These are phyloP conservation scores for Neogale vison DNA, from an alignment of 2,113 vertebrate species.

Conservation along the genomic window DNA sequence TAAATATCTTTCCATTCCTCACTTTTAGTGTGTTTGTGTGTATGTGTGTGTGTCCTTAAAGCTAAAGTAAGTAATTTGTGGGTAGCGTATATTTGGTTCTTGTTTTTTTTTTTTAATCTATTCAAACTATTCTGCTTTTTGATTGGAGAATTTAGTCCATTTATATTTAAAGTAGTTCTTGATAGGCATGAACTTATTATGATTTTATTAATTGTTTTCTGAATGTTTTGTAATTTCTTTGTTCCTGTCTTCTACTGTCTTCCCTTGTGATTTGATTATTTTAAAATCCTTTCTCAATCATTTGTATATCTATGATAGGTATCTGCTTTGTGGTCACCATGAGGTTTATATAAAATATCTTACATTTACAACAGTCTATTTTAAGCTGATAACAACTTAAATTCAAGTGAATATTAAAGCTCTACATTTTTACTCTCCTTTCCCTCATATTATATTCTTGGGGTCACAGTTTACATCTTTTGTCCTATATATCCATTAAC, in stretches of 20 bases:
- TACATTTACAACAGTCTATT: background rate
- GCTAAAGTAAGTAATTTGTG: background rate
- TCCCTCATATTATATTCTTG: background rate
- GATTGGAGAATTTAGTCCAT: background rate
- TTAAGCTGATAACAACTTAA: background rate
- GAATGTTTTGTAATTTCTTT: background rate
- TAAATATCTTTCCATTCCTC: background rate
- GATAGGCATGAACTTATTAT: background rate
- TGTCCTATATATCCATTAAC: background rate
- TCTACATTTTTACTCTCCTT: background rate
- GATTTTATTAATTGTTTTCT: background rate
- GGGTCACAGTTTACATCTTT: background rate
- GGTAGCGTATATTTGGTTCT: background rate
- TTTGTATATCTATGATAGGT: background rate
- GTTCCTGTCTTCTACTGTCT: background rate
- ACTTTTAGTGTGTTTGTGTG: background rate
- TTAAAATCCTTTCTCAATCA: background rate
- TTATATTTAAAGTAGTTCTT: background rate
- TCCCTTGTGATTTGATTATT: background rate
- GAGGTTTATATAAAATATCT: background rate
- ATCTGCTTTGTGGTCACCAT: background rate
- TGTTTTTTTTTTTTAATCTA: background rate
- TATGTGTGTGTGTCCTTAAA: background rate
- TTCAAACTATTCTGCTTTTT: background rate
- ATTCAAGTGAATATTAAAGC: background rate